Evolutionary conservation across 2,888 invertebrate genomes (phyloP), one percentile per base, ranked within the genome.

Genomic region (Agriotes lineatus): DNA sequence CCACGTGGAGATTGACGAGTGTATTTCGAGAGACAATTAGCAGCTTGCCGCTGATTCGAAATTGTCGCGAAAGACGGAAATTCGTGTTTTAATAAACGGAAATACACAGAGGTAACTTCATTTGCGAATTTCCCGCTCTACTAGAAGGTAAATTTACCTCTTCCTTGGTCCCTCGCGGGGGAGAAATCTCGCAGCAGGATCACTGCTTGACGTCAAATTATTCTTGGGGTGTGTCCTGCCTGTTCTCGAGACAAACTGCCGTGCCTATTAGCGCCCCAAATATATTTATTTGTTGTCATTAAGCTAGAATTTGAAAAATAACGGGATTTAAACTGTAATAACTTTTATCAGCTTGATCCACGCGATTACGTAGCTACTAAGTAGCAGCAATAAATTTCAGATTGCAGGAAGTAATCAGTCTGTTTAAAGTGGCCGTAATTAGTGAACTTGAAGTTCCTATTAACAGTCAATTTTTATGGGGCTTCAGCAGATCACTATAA

Each of bases 171-270:
- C 37, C 12, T 25, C 25, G 42, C 10, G 22, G 37, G 60, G 66
- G 70, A 61, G 72, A 74, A 67, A 59, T 71, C 64, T 56, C 70
- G 61, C 65, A 69, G 69, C 66, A 71, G 73, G 73, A 74, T 70
- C 73, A 59, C 63, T 57, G 72, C 66, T 50, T 61, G 64, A 64
- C 64, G 37, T 45, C 57, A 57, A 64, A 64, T 64, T 64, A 64
- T 64, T 64, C 57, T 57, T 48, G 30, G 54, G 56, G 61, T 59
- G 59, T 16, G 45, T 42, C 59, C 33, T 57, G 20, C 44, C 25
- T 45, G 37, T 25, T 30, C 56, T 63, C 48, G 33, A 59, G 66
- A 66, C 59, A 66, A 66, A 66, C 59, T 59, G 59, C 66, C 54
- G 33, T 22, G 22, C 22, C 48, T 22, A 48, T 66, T 66, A 66